Conservation (phyloP, 2,113 vertebrate species). For the Mormoops blainvillei region DNA sequence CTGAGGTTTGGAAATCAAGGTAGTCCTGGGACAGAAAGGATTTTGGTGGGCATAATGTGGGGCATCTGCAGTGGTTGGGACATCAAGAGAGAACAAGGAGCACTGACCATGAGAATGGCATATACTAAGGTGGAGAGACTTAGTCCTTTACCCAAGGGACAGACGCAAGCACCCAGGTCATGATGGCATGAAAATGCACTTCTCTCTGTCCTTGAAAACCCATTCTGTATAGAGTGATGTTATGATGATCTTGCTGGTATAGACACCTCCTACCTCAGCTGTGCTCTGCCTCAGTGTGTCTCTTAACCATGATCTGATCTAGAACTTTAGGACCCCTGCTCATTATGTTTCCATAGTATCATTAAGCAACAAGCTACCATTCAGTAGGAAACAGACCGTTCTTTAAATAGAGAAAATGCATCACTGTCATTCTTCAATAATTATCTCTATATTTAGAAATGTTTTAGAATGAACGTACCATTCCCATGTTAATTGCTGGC, state of each 20-base stretch:
- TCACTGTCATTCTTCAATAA: slow-evolving; percentile 73
- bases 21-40: not conserved
- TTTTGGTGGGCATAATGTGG: not conserved
- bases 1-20: not conserved
- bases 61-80: not conserved
- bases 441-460: slow-evolving; percentile 74
- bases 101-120: not conserved
- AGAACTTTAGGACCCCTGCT: not conserved
- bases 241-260: not conserved
- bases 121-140: not conserved
- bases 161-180: not conserved
- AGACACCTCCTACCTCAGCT: not conserved
- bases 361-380: slow-evolving; percentile 46
- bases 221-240: not conserved
- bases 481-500: slow-evolving; percentile 74
- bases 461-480: slow-evolving; percentile 69
- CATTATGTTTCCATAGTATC: slow-evolving; percentile 28
- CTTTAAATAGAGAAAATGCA: not conserved
- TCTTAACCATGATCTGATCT: not conserved
- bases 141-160: not conserved
- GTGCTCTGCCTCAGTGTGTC: not conserved
- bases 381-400: slow-evolving; percentile 38
- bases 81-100: not conserved
- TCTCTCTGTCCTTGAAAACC: not conserved
- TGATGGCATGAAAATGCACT: not conserved